A percentile compares a stretch with the other conserved stretches of the same genome.
phyloP scores from a whole-genome alignment of 30 jellyfish, hydroid and myxozoan species.

The Calvadosia cruxmelitensis region DNA sequence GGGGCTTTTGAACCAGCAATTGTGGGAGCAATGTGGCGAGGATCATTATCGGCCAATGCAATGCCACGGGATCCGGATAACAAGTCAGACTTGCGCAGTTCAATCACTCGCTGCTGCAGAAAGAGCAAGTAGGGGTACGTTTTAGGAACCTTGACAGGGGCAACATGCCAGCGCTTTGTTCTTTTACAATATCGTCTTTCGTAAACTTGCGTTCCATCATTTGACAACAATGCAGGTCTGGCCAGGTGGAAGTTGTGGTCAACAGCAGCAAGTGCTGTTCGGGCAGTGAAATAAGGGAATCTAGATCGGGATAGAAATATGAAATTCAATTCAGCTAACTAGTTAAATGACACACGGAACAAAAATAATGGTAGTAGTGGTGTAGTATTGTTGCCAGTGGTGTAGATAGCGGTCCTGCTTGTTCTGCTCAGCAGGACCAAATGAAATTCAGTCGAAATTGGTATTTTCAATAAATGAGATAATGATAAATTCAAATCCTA shows the following conservation, averaged over 20 bases:
- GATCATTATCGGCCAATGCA: background rate
- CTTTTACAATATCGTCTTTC: constrained; percentile 10
- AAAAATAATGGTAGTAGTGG: too few species aligned
- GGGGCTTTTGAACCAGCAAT: background rate
- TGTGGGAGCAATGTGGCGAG: constrained; percentile 14
- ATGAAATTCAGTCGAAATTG: too few species aligned
- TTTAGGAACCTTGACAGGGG: constrained; percentile 16
- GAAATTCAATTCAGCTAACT: too few species aligned
- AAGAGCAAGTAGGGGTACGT: background rate
- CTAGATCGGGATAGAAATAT: background rate
- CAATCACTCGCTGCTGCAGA: background rate
- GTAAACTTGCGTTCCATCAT: constrained; percentile 10
- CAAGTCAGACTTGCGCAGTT: background rate
- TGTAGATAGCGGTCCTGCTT: too few species aligned
- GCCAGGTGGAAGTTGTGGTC: constrained; percentile 23
- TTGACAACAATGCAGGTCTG: constrained; percentile 10
- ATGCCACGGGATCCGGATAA: background rate
- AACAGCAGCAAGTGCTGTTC: constrained; percentile 22
- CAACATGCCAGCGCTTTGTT: constrained; percentile 14
- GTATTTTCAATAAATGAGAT: too few species aligned
- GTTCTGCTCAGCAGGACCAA: too few species aligned
- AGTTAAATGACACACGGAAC: too few species aligned
- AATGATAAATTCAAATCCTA: background rate
- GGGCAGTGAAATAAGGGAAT: background rate
- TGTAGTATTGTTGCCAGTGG: too few species aligned